Base-by-base conservation (phyloP, 2,113 vertebrate species). In the Balaenoptera acutorostrata region DNA sequence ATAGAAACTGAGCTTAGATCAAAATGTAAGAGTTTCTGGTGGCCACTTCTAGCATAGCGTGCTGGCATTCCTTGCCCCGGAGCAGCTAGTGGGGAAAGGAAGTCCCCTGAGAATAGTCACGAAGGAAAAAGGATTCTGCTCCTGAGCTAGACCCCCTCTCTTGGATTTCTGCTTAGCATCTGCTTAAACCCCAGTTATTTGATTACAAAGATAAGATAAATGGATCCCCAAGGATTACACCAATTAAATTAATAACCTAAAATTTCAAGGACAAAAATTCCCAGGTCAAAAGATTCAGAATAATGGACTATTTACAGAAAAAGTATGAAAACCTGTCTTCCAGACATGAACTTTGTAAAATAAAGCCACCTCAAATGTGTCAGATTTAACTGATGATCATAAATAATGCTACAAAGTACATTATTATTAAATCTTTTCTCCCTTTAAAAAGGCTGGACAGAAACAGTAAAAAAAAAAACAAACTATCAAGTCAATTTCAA, bases 221-320 rank as follows among this genome's bases (percentile, higher is more conserved):
- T 72, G 44, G 64, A 91, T 97, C 96, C 69, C 88, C 2, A 27
- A 88, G 83, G 88, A 94, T 59, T 66, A 59, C 69, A 97, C 96
- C 86, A 97, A 97, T 97, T 98, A 97, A 97, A 94, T 93, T 96
- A 96, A 97, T 97, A 97, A 97, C 82, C 68, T 92, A 89, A 80
- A 96, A 96, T 85, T 93, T 96, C 96, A 98, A 97, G 92, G 93
- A 95, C 96, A 96, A 95, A 97, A 84, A 82, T 95, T 77, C 84
- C 69, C 92, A 96, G 95, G 78, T 93, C 89, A 89, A 88, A 96
- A 93, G 72, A 96, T 85, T 95, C 49, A 93, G 25, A 94, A 95
- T 75, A 95, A 92, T 82, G 59, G 87, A 95, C 89, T 97, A 95
- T 96, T 97, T 96, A 92, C 75, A 96, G 82, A 66, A 95, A 93